Base-by-base conservation (phyloP, 2,888 invertebrate species). In the Chymomyza procnemis region DNA sequence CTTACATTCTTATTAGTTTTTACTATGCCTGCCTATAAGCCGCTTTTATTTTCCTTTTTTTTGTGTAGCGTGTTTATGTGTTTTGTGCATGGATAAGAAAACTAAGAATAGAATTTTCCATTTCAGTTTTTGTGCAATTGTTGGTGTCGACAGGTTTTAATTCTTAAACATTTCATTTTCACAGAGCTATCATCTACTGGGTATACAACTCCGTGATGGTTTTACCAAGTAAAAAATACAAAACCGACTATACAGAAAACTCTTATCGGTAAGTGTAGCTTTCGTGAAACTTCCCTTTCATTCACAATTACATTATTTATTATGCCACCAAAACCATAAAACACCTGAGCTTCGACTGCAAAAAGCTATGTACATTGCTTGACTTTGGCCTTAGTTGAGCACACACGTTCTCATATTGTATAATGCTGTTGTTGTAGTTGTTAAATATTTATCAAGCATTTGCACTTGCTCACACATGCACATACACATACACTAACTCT, bases 201-300 rank as follows among this genome's bases (percentile, higher is more conserved):
- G 96, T 96, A 71, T 96, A 96, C 91, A 96, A 96, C 89, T 95
- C 95, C 88, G 95, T 96, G 73, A 97, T 97, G 96, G 94, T 97
- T 58, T 92, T 97, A 79, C 96, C 96, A 0, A 96, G 96, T 68
- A 96, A 96, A 91, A 97, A 97, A 90, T 97, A 97, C 90, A 94
- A 95, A 69, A 95, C 96, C 60, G 95, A 95, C 84, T 95, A 94
- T 65, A 94, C 94, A 67, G 96, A 97, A 90, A 96, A 96, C 91
- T 96, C 96, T 75, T 97, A 97, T 92, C 94, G 94, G 94, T 93
- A 82, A 85, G 88, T 80, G 61, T 61, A 47, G 30, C 18, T 18
- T 0, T 52, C 50, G 4, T n/a, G 47, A 47, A 60, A 22, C 4
- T n/a, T 64, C 34, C 61, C 46, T 47, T 30, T 52, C 61, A n/a